Base-by-base conservation (phyloP, 2,888 invertebrate species). In the Ophonus ardosiacus region DNA sequence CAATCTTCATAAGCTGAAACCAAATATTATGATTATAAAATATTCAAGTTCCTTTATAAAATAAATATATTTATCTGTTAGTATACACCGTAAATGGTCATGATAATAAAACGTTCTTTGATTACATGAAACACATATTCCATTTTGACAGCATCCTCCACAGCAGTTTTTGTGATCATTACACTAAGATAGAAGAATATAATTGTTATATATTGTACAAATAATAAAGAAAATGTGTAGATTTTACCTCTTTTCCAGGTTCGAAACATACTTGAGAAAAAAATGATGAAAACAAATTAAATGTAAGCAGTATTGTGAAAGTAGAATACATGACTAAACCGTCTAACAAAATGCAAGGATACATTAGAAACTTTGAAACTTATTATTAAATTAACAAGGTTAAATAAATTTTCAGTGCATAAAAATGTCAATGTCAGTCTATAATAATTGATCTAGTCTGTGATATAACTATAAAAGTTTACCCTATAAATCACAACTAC, bases 141-240 rank as follows among this genome's bases (percentile, higher is more conserved):
- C 92, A 43, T 90, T 88, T 82, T 92, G 91, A 86, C 94, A 94
- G 88, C 94, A 94, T 0, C 94, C 94, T 0, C 93, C 94, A 87
- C 94, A 94, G 86, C 94, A 94, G 84, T 93, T 92, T 81, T 92
- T 92, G 82, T 92, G 91, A 86, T 93, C 92, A 0, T 88, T 88
- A 97, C 96, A 92, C 98, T 98, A 90, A 86, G 85, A 85, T 24
- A 86, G 63, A 87, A 86, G 65, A 51, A 74, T 43, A 63, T 81
- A 85, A 78, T 85, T 81, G 76, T 15, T n/a, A 17, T 74, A 56
- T 56, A 43, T 18, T 80, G 80, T 24, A 51, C 31, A 43, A 63
- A n/a, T 21, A 40, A 59, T 17, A 61, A 85, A 38, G 1, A 59
- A 31, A 57, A 59, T 31, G 31, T 51, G 43, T 51, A 56, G 13